Evolutionary conservation across 2,888 invertebrate species (phyloP).

Genomic region (Caenorhabditis sp.): DNA sequence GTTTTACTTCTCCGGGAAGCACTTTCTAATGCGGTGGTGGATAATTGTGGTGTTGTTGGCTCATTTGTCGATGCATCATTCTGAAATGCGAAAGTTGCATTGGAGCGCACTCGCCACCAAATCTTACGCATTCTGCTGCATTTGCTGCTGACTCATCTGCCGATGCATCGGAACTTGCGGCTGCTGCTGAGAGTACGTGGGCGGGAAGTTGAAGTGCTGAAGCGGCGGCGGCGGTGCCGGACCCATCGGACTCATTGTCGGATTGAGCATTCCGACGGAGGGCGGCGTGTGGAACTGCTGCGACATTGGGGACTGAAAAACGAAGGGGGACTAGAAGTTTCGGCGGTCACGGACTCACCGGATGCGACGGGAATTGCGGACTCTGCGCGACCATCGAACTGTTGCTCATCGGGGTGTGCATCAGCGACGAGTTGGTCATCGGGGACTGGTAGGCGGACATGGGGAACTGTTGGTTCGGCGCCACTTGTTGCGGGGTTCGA

Average conservation of each 20-base stretch:
- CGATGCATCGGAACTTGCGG: not conserved
- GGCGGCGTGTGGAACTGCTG: conserved; percentile 46
- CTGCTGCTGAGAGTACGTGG: not conserved
- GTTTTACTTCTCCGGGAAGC: conserved; percentile 8
- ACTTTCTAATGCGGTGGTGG: not conserved
- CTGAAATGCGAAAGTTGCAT: not conserved
- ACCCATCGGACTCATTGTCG: conserved; percentile 1
- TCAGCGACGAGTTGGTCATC: conserved; percentile 19
- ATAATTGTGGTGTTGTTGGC: conserved; percentile 13
- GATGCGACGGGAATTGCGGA: conserved; percentile 29
- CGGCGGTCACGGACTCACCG: conserved; percentile 1
- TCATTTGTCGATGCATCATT: conserved; percentile 9
- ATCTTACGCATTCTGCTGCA: too few species aligned
- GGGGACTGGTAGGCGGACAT: conserved; percentile 3
- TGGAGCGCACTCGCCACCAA: not conserved
- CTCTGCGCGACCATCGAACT: conserved; percentile 28
- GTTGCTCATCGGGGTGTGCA: conserved; percentile 39
- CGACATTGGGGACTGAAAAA: conserved; percentile 39
- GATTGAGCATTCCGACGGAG: conserved; percentile 22
- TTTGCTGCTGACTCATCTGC: too few species aligned
- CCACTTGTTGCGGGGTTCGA: not conserved
- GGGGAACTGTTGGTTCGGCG: not conserved
- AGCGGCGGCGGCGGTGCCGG: not conserved
- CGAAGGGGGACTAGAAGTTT: not conserved
- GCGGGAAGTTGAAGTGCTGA: conserved; percentile 17